Evolutionary conservation across 2,888 invertebrate species (phyloP), one percentile per base, ranked within the genome.

Genomic region (Acrobasis consociella): DNA sequence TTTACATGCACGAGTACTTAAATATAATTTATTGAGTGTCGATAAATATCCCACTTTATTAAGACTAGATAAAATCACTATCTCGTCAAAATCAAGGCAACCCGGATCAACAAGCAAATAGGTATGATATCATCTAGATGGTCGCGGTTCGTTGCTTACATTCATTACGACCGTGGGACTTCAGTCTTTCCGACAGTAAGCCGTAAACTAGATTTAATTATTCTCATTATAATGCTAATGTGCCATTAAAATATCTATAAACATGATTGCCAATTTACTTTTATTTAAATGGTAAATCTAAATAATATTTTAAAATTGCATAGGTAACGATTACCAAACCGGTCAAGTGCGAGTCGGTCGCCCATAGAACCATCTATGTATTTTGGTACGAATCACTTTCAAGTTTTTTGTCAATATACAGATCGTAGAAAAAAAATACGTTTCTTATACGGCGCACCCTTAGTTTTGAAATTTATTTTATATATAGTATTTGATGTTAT

Each of bases 71-170:
- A 38, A 38, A 53, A 53, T 52, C 22, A 22, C n/a, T 42, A 56
- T 42, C 56, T 58, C 31, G 62, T 49, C 62, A 70, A 64, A 63
- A 66, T 65, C 69, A 70, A 68, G 67, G 76, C 71, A 71, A 79
- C 72, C 80, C 75, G 77, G 78, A 78, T 76, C 70, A 72, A 71
- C 64, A 68, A 71, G 31, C 31, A 31, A 31, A 8, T 31, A 31
- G 31, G 75, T 75, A 78, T 85, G 82, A 86, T 86, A 85, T 87
- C 86, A 85, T 77, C 72, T 74, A 77, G 80, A 84, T 81, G 78
- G 61, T 66, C 65, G 52, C 77, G 78, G 76, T 77, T 72, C 71
- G 71, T 66, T 75, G 80, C 83, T 82, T 76, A 72, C 61, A 64
- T 70, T 70, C 72, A 71, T 72, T 72, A 67, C 70, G 76, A 72